These are phyloP conservation scores for Grantiella picta DNA, from an alignment of 2,113 vertebrate species.

Conservation along the genomic window DNA sequence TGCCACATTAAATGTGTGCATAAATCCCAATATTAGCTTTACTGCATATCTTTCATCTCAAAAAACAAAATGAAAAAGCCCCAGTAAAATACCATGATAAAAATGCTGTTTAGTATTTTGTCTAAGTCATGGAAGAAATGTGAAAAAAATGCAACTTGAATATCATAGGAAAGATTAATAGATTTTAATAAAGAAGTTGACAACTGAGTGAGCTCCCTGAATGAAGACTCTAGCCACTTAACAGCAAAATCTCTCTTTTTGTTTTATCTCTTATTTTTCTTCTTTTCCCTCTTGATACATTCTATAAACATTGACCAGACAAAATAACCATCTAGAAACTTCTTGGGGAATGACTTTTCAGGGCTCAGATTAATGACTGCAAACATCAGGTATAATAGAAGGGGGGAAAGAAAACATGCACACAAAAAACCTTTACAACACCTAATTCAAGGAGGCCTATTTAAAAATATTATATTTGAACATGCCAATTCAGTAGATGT, in stretches of 20 bases:
- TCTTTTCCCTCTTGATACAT: neutral
- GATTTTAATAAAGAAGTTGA: constrained; percentile 13
- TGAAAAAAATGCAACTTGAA: neutral
- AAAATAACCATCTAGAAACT: neutral
- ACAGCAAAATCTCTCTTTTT: neutral
- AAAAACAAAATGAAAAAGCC: neutral
- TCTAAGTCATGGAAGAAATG: neutral
- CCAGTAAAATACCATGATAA: neutral
- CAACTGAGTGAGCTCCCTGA: neutral
- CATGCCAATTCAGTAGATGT: neutral
- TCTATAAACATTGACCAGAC: neutral
- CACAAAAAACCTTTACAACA: neutral
- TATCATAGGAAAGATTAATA: neutral
- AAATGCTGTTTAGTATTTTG: neutral
- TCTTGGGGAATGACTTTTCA: neutral
- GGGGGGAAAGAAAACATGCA: neutral
- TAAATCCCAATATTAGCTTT: neutral
- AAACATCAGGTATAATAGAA: neutral
- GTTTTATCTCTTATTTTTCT: neutral
- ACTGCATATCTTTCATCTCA: neutral
- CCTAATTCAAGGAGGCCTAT: neutral
- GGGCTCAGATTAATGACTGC: neutral
- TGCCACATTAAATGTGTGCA: neutral
- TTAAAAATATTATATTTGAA: constrained; percentile 34
- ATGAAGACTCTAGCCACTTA: neutral